Base-by-base conservation (phyloP, 2,113 vertebrate genomes). In the Tupaia chinensis region DNA sequence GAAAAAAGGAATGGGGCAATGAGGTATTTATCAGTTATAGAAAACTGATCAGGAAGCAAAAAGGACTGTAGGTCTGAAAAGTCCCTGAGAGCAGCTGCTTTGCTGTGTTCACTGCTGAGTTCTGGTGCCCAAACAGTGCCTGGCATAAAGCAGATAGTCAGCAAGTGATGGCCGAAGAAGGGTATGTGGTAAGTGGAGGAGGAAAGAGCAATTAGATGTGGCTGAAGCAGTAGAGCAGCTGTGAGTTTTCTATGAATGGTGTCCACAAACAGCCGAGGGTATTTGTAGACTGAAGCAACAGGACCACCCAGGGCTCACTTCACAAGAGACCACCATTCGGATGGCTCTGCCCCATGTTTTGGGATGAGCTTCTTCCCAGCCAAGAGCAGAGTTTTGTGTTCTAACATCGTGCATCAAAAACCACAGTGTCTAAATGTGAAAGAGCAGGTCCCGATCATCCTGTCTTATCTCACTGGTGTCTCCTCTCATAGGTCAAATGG, bases 401-500 rank as follows among this genome's bases (percentile, higher is more conserved):
- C 72, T 81, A 58, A 19, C 9, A 22, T 23, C 9, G 0, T 23
- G 6, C 4, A 9, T 69, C 77, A 93, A 88, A 97, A 96, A 68
- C 84, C 54, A 74, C 72, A 69, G 70, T 70, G 92, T 56, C 94
- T 87, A 92, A 94, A 96, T 80, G 83, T 83, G n/a, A 44, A 66
- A 69, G 72, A 90, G 85, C 72, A 69, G 9, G 66, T 89, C 44
- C 58, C 69, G 66, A 11, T 15, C 44, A 53, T 15, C 5, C n/a
- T 63, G 32, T 74, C 86, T 95, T 70, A 85, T 66, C 79, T 91
- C 77, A 17, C 20, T 44, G 53, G 90, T 0, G 2, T 87, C 90
- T 86, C 93, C 11, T 73, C 16, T 10, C n/a, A 29, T 77, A 89
- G 96, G 78, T 81, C 70, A 87, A 85, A 97, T 74, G 23, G 20